Conservation (phyloP, 2,113 vertebrate genomes). For the Pycnonotus jocosus region DNA sequence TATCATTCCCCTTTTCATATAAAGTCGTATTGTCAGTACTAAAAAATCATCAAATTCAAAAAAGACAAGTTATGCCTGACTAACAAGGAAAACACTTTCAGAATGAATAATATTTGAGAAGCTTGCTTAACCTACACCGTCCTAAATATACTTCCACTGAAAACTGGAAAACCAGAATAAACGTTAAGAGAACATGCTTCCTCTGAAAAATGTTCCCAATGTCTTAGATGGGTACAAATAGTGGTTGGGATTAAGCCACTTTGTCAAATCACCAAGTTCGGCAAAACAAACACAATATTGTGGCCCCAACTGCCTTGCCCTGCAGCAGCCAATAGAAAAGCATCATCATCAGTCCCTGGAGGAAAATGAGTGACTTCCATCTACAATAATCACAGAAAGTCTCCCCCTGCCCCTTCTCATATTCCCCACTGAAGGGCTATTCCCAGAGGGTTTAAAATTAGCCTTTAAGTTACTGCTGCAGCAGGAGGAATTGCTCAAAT, state of each 20-base stretch:
- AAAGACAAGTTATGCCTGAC: background rate
- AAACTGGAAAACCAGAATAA: background rate
- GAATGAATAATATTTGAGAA: background rate
- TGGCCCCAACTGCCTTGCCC: background rate
- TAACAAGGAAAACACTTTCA: background rate
- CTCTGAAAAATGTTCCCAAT: background rate
- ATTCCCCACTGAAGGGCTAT: background rate
- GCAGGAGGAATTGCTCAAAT: background rate
- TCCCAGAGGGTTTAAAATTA: background rate
- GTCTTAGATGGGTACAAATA: background rate
- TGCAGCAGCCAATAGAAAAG: background rate
- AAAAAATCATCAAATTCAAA: background rate
- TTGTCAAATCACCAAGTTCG: background rate
- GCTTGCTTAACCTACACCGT: background rate
- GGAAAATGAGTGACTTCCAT: background rate
- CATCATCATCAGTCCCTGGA: background rate
- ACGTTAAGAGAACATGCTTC: background rate
- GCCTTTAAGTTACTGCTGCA: background rate
- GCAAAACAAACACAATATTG: background rate
- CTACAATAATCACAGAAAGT: background rate
- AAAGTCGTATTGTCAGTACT: background rate
- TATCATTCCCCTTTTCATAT: background rate
- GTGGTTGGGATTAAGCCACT: background rate
- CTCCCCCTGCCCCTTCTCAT: background rate
- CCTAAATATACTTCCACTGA: background rate